phyloP scores from a whole-genome alignment of 2,888 invertebrate species.

The Limnephilus marmoratus region DNA sequence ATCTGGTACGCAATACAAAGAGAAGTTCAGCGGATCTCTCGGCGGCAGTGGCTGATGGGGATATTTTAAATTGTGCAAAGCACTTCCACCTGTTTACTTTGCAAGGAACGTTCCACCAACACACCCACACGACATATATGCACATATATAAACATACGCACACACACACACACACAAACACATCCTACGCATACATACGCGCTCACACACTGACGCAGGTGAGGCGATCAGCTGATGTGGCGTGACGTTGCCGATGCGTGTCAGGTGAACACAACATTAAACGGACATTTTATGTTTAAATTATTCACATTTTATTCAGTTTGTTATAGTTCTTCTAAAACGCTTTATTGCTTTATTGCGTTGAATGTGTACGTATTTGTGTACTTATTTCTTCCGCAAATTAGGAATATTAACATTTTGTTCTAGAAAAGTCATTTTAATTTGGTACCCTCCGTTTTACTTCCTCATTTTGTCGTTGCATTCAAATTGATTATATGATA shows the following conservation, averaged over 20 bases:
- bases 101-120: background rate
- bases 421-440: background rate
- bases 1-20: background rate
- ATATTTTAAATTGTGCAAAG: background rate
- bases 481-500: too few species aligned
- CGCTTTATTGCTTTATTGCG: background rate
- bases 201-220: background rate
- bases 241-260: constrained; percentile 60
- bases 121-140: background rate
- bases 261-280: constrained; percentile 47
- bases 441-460: background rate
- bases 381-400: background rate
- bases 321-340: background rate
- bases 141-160: constrained; percentile 5
- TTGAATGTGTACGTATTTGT: background rate
- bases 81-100: background rate
- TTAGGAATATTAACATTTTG: background rate
- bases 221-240: constrained; percentile 63
- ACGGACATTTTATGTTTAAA: constrained; percentile 41
- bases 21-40: background rate
- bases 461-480: too few species aligned
- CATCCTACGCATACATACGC: background rate
- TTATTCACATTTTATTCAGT: background rate
- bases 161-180: background rate
- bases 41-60: background rate